Base-by-base conservation (phyloP, 1,140 invertebrate genomes). In the Drosophila melanica region DNA sequence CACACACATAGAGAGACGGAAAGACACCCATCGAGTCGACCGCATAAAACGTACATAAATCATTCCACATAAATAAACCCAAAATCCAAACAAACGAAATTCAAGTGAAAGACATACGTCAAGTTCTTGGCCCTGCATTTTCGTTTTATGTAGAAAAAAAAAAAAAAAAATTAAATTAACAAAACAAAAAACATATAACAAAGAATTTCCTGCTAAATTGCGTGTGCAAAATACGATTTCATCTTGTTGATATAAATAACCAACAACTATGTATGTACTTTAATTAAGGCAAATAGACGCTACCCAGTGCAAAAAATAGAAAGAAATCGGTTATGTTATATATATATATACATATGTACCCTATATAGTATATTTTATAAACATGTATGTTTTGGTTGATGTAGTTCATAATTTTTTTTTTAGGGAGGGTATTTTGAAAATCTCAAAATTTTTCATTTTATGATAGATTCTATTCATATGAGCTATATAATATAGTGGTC, bases 1-100 rank as follows among this genome's bases (percentile, higher is more conserved):
- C 14, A 55, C 63, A 65, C 23, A 51, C 10, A 18, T 6, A 23
- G 12, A 41, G 44, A 11, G 14, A 35, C 39, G 20, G 30, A 30
- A 37, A 35, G 30, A 54, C 27, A 54, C 37, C 16, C 7, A 42
- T 37, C 3, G 14, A 33, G 42, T 30, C 8, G 33, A 30, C 42
- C 41, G 50, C 51, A 55, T 51, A 41, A 30, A 51, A 44, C 16
- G 14, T 39, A 59, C 65, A 79, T 77, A 77, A 80, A 84, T 85
- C 81, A 84, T 82, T 79, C 39, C 48, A 51, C 79, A 78, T 81
- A 84, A 82, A 79, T 75, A 59, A 72, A 72, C 53, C 54, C 39
- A 33, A 65, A 76, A 81, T 68, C 50, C 72, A 82, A 82, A 82
- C 76, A 84, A 81, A 55, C 33, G 48, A 58, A 72, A 45, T 67